These are phyloP conservation scores for Danionella cerebrum DNA, from an alignment of 2,113 vertebrate genomes.

Conservation along the genomic window DNA sequence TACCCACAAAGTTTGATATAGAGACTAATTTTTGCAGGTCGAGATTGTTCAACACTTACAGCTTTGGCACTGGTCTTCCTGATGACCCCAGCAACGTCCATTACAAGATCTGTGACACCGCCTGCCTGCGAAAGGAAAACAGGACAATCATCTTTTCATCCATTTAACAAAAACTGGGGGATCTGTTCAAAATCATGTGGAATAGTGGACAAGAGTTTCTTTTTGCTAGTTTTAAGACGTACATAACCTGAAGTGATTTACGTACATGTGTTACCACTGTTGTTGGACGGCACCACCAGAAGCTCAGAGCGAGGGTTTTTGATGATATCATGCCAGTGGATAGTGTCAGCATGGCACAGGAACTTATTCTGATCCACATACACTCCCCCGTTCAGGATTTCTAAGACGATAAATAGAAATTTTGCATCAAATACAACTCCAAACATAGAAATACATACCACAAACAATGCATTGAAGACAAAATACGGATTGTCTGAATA, in stretches of 20 bases:
- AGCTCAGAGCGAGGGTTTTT: constrained; percentile 85
- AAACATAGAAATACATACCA: no score
- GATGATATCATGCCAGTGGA: constrained; percentile 94
- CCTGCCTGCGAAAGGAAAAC: constrained; percentile 67
- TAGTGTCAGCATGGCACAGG: constrained; percentile 89
- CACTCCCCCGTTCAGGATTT: constrained; percentile 91
- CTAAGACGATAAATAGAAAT: constrained; percentile 54
- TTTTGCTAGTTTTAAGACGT: no score
- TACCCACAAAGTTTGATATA: no score
- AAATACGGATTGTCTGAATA: no score
- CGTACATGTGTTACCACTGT: constrained; percentile 90
- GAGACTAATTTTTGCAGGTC: no score
- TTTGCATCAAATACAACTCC: neutral
- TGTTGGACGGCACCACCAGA: constrained; percentile 87
- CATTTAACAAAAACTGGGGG: neutral
- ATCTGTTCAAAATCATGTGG: no score
- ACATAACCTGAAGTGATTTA: constrained; percentile 45
- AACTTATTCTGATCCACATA: constrained; percentile 97
- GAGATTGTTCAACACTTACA: constrained; percentile 68
- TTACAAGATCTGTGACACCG: constrained; percentile 89
- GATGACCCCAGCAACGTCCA: constrained; percentile 91
- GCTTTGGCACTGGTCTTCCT: constrained; percentile 87
- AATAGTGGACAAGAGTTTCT: no score
- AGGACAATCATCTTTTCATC: neutral
- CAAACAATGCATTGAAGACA: no score